Conservation (phyloP, 30 jellyfish, hydroid and myxozoan genomes). For the Aurelia coerulea region DNA sequence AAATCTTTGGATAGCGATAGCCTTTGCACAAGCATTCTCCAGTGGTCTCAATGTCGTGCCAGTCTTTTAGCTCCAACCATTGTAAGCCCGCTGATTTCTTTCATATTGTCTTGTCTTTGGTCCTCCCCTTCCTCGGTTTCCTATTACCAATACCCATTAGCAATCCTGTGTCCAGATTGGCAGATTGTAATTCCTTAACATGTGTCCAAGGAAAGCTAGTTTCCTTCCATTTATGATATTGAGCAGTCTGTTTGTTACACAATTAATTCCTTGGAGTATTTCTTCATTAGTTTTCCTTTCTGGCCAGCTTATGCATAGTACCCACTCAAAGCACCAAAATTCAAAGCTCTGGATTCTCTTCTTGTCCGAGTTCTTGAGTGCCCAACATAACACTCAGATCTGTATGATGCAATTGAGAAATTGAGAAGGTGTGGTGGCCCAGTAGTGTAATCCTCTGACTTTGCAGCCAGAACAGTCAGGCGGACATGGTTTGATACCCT, state of each 20-base stretch:
- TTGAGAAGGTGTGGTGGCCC: not conserved
- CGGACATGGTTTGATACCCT: no score
- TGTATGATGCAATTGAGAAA: slow-evolving; percentile 42
- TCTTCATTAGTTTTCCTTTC: slow-evolving; percentile 44
- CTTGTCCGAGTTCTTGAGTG: slow-evolving; percentile 19
- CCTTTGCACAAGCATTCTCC: slow-evolving; percentile 5
- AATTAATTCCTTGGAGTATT: not conserved
- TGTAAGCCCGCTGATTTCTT: not conserved
- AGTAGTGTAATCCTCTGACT: no score
- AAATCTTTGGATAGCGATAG: no score
- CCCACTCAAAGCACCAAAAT: slow-evolving; percentile 33
- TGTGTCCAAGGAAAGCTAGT: not conserved
- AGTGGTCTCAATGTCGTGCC: not conserved
- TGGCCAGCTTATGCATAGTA: slow-evolving; percentile 46
- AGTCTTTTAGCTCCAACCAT: slow-evolving; percentile 4
- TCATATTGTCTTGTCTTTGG: slow-evolving; percentile 23
- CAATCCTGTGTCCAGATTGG: slow-evolving; percentile 7
- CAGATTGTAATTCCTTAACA: not conserved
- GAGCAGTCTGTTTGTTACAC: slow-evolving; percentile 2
- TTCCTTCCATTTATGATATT: slow-evolving; percentile 15
- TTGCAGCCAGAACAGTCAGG: no score
- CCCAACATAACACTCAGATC: slow-evolving; percentile 40
- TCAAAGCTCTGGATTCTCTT: slow-evolving; percentile 11
- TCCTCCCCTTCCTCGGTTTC: slow-evolving; percentile 24
- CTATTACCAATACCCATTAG: slow-evolving; percentile 6